Evolutionary conservation across 2,113 vertebrate species (phyloP).

Genomic region (Rhizomys pruinosus): DNA sequence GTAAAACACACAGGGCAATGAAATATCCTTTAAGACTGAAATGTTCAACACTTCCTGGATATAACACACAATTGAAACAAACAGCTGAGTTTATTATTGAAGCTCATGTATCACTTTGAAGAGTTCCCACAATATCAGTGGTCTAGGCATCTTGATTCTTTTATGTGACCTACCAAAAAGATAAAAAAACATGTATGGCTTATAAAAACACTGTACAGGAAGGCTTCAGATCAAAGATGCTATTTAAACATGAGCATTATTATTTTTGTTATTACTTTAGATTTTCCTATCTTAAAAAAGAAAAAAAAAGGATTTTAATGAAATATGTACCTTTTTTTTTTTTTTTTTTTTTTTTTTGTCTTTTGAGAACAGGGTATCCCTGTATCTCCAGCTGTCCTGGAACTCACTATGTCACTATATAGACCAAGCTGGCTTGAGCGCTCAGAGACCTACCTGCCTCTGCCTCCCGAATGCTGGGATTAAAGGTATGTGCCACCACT

Average conservation of each 20-base stretch:
- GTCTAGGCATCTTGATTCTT: slow-evolving; percentile 56
- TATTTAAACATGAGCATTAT: slow-evolving; percentile 54
- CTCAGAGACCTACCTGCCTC: no score
- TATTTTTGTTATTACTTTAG: slow-evolving; percentile 66
- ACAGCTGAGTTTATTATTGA: slow-evolving; percentile 65
- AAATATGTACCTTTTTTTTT: slow-evolving; percentile 46
- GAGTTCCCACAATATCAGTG: slow-evolving; percentile 11
- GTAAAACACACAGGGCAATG: slow-evolving; percentile 18
- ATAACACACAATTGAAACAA: background rate
- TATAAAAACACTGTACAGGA: slow-evolving; percentile 65
- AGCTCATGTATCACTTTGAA: slow-evolving; percentile 56
- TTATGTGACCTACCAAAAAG: slow-evolving; percentile 31
- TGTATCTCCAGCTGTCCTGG: no score
- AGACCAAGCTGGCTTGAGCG: no score
- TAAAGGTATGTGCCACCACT: no score
- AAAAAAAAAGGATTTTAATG: slow-evolving; percentile 51
- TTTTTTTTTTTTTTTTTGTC: no score
- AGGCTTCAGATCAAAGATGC: slow-evolving; percentile 61
- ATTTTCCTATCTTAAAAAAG: slow-evolving; percentile 51
- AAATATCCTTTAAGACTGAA: slow-evolving; percentile 41
- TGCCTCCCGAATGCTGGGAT: no score
- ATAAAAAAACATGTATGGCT: slow-evolving; percentile 35
- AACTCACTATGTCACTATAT: no score
- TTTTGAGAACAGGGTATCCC: no score
- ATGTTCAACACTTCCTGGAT: slow-evolving; percentile 14